Percentiles rank a stretch among this genome's conserved stretches.
phyloP scores from a whole-genome alignment of 2,797 vertebrate genomes.

The Bryconaethiops microstoma region DNA sequence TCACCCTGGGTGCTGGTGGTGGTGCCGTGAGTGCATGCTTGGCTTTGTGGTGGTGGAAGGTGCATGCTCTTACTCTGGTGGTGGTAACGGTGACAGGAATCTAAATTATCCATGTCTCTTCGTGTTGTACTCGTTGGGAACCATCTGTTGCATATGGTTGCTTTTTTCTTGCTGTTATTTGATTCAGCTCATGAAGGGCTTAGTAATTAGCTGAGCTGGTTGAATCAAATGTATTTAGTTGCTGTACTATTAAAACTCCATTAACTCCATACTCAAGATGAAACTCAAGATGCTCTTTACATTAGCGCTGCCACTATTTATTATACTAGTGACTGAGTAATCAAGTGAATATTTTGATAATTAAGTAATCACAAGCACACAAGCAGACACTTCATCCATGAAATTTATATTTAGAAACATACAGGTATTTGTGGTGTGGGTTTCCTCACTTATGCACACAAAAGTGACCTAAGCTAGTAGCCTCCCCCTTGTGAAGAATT shows the following conservation, averaged over 20 bases:
- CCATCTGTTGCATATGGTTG: not conserved
- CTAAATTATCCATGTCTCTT: conserved; percentile 16
- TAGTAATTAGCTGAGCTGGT: not conserved
- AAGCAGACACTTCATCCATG: too few species aligned
- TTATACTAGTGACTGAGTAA: too few species aligned
- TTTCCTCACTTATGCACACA: too few species aligned
- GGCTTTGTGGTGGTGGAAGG: conserved; percentile 52
- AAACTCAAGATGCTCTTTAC: too few species aligned
- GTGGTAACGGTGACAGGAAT: conserved; percentile 29
- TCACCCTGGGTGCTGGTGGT: conserved; percentile 40
- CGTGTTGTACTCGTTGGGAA: not conserved
- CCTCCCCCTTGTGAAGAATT: too few species aligned
- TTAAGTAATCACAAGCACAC: too few species aligned
- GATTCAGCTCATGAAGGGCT: not conserved
- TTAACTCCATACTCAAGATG: not conserved
- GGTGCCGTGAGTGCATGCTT: conserved; percentile 59
- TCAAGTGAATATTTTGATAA: too few species aligned
- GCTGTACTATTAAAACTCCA: not conserved
- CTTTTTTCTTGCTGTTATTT: not conserved
- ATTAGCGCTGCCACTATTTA: too few species aligned
- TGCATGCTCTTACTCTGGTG: conserved; percentile 69
- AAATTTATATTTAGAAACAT: too few species aligned
- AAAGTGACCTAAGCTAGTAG: too few species aligned
- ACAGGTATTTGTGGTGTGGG: too few species aligned
- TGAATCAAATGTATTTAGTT: not conserved